Evolutionary conservation across 1,140 invertebrate genomes (phyloP), one percentile per base, ranked within the genome.

Genomic region (Oscheius sp.): DNA sequence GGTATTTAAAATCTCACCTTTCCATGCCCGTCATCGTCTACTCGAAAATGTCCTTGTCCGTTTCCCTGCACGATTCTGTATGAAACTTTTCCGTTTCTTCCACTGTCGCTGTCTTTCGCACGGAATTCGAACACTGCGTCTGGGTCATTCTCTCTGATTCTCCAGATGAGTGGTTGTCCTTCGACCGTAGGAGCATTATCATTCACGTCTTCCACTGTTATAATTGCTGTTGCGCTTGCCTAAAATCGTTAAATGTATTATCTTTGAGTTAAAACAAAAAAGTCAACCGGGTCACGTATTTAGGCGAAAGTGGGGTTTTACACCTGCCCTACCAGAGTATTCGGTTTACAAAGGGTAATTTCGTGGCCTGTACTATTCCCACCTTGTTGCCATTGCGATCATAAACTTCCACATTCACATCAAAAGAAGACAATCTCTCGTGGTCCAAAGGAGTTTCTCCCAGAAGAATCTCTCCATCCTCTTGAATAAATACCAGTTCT

Each of bases 401-500:
- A 7, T 62, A 55, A 0, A 34, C 67, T 35, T 62, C 59, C 13
- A 75, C 32, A 29, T 73, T 32, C 23, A 70, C 20, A 55, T 69
- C 66, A 23, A 69, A 68, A 18, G 36, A 32, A 3, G 42, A 26
- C 31, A 42, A 23, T n/a, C 23, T 20, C 18, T 28, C 38, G 2
- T 42, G 34, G 13, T 65, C 76, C 49, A 72, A 68, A 49, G 7
- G 20, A 23, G n/a, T 31, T 34, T 70, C 66, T 0, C 42, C 68
- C n/a, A 55, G 35, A 34, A 63, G 20, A n/a, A 77, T 35, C 1
- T 55, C 46, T 35, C 67, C 64, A 52, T 68, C 52, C 18, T 65
- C 45, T 13, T 66, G 52, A 38, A 77, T 59, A 32, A 69, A 59
- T 3, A 67, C 67, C 23, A 67, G 49, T 10, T 78, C 67, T 52